These are phyloP conservation scores for Erpobdella octoculata DNA, from an alignment of 2,888 invertebrate species.

Conservation along the genomic window DNA sequence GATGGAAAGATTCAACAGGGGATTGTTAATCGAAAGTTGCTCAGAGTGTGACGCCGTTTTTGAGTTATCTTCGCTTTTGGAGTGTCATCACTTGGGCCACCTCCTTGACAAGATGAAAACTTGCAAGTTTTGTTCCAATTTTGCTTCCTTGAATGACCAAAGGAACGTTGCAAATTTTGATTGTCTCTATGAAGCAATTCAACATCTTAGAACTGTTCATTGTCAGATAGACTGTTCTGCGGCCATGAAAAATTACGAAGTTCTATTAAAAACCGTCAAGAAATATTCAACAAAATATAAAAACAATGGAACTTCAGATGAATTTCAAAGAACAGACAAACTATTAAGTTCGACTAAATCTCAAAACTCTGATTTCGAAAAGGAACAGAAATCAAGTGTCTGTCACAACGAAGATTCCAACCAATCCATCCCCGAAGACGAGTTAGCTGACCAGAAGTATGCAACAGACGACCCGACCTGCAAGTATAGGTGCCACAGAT, in stretches of 20 bases:
- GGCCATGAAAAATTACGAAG: not conserved
- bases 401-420: not conserved
- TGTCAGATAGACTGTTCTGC: not conserved
- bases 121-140: conserved; percentile 3
- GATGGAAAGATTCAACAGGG: not conserved
- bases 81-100: not conserved
- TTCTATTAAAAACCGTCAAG: not conserved
- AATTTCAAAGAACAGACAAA: not conserved
- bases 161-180: too few species aligned
- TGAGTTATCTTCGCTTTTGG: not conserved
- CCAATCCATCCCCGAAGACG: not conserved
- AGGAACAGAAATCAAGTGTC: not conserved
- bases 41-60: conserved; percentile 5
- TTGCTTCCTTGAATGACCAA: not conserved
- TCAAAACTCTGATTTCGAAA: too few species aligned
- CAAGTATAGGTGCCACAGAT: conserved; percentile 86
- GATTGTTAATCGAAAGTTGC: not conserved
- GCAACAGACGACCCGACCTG: conserved; percentile 61
- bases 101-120: not conserved
- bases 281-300: not conserved
- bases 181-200: not conserved
- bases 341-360: too few species aligned
- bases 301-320: not conserved
- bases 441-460: not conserved
- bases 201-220: not conserved